Evolutionary conservation across 1,140 invertebrate genomes (phyloP).

Genomic region (Cotesia vestalis): DNA sequence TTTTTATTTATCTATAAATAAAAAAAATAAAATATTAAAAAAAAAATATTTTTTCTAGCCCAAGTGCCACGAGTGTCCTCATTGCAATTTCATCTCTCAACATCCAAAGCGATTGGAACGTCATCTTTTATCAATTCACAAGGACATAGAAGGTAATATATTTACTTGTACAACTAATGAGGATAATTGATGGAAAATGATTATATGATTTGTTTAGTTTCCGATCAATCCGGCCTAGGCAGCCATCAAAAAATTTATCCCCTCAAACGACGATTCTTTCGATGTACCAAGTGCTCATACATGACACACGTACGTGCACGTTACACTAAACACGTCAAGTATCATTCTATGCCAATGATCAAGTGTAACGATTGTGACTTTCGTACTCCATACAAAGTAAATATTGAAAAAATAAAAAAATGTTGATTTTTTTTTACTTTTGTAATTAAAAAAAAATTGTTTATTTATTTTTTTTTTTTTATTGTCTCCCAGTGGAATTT

Average conservation of each 20-base stretch:
- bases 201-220: constrained; percentile 40
- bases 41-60: constrained; percentile 23
- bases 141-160: constrained; percentile 28
- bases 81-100: constrained; percentile 72
- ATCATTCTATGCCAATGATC: constrained; percentile 92
- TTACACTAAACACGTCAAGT: constrained; percentile 93
- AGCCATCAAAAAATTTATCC: constrained; percentile 62
- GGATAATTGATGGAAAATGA: constrained; percentile 43
- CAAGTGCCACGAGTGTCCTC: constrained; percentile 65
- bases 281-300: constrained; percentile 89
- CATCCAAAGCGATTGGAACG: constrained; percentile 71
- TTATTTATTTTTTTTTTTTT: constrained; percentile 26
- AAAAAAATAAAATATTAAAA: not conserved
- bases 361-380: constrained; percentile 94
- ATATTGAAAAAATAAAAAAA: constrained; percentile 9
- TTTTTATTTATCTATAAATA: constrained; percentile 2
- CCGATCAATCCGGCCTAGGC: constrained; percentile 51
- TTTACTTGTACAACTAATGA: constrained; percentile 18
- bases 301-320: constrained; percentile 88
- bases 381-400: constrained; percentile 83
- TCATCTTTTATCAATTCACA: constrained; percentile 67
- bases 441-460: constrained; percentile 15
- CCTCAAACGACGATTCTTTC: constrained; percentile 75
- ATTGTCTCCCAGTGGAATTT: constrained; percentile 76
- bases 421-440: not conserved